These are phyloP conservation scores for Bombyx huttoni DNA, from an alignment of 2,888 invertebrate species.

Conservation along the genomic window DNA sequence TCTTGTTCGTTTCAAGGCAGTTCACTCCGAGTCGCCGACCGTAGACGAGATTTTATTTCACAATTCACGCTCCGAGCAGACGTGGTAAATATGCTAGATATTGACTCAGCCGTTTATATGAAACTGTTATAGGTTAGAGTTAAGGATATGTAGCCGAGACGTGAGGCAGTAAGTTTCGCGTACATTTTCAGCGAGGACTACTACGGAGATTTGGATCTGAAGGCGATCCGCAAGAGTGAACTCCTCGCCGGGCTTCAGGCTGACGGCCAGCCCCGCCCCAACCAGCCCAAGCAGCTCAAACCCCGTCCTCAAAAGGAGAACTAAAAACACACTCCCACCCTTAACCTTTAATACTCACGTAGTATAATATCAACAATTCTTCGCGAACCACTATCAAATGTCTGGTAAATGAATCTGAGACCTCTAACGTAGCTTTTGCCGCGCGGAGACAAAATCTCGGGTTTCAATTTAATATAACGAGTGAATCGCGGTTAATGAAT, in stretches of 20 bases:
- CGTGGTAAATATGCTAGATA: conserved; percentile 52
- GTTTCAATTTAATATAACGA: conserved; percentile 42
- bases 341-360: conserved; percentile 62
- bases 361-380: conserved; percentile 33
- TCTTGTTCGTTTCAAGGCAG: conserved; percentile 59
- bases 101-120: conserved; percentile 35
- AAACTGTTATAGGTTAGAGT: conserved; percentile 21
- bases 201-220: conserved; percentile 95
- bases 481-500: conserved; percentile 41
- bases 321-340: conserved; percentile 40
- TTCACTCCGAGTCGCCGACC: conserved; percentile 44
- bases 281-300: conserved; percentile 62
- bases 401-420: conserved; percentile 16
- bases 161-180: conserved; percentile 62
- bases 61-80: conserved; percentile 44
- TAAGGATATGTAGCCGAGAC: conserved; percentile 37
- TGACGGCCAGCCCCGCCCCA: conserved; percentile 62
- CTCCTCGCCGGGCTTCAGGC: conserved; percentile 84
- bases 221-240: conserved; percentile 95
- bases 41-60: conserved; percentile 52
- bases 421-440: conserved; percentile 33
- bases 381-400: conserved; percentile 36
- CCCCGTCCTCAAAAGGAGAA: conserved; percentile 73
- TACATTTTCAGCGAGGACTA: conserved; percentile 92
- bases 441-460: conserved; percentile 38